Base-by-base conservation (phyloP, 2,888 invertebrate genomes). In the Thereva nobilitata region DNA sequence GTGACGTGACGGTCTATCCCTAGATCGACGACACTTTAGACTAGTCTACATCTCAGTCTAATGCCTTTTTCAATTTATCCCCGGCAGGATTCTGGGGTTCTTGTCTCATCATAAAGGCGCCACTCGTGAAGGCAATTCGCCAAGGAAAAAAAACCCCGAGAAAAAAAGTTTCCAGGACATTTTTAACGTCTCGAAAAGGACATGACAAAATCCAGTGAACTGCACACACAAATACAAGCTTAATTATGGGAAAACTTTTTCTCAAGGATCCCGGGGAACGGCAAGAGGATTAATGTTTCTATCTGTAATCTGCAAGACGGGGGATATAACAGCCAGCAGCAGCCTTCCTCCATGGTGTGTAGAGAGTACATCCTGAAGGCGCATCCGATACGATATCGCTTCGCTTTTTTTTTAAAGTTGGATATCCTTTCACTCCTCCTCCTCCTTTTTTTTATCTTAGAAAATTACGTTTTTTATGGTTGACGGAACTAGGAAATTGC, bases 231-330 rank as follows among this genome's bases (percentile, higher is more conserved):
- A 47, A 59, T 59, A 59, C 42, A 47, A 59, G 37, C 47, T 37
- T 10, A 59, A 59, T 59, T 59, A 59, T 59, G 47, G 47, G 57
- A 47, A 59, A 59, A 59, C 47, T 59, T 35, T 10, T 23, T 23
- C 23, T 23, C 23, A 23, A 23, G 23, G 23, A 23, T 23, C 23
- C 2, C 1, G 23, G 23, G 23, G 23, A 2, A 23, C 23, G 47
- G 47, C 8, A 42, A 5, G 54, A 42, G 23, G 44, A 44, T 44
- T 56, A 56, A 44, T 59, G 45, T 40, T 47, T 38, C 38, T 59
- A 47, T 37, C 23, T 23, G 23, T 23, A 59, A 59, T 47, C 45
- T 59, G 47, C 12, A 37, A 37, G 35, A 47, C 38, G 35, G n/a
- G 3, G 0, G 23, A 35, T 6, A 37, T 10, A 5, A n/a, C 1